Conservation (phyloP, 2,797 vertebrate genomes). For the Nasua narica region DNA sequence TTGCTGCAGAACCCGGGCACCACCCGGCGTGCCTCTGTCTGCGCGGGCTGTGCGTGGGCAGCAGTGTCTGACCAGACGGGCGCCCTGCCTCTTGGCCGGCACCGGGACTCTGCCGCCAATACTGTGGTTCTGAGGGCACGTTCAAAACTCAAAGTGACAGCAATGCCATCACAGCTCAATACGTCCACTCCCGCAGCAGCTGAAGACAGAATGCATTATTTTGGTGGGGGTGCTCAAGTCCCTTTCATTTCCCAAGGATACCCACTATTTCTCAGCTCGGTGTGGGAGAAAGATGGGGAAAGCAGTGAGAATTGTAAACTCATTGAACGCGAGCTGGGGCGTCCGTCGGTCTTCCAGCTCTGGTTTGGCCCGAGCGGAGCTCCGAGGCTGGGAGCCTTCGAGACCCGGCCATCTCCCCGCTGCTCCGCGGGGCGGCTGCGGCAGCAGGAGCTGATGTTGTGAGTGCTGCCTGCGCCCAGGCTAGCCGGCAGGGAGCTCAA, state of each 20-base stretch:
- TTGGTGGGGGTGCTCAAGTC: not conserved
- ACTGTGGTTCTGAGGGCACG: not conserved
- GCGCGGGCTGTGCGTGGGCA: not conserved
- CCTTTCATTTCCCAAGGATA: not conserved
- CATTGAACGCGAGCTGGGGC: not conserved
- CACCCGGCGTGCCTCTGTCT: not conserved
- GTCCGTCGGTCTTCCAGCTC: not conserved
- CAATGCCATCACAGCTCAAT: not conserved
- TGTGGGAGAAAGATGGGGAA: not conserved
- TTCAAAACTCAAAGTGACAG: not conserved
- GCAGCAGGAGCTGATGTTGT: not conserved
- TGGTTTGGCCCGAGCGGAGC: not conserved
- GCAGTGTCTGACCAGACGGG: not conserved
- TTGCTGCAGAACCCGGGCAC: not conserved
- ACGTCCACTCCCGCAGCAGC: not conserved
- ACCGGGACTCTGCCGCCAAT: not conserved
- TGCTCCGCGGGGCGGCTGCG: not conserved
- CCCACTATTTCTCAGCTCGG: not conserved
- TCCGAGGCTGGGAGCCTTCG: not conserved
- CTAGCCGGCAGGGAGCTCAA: slow-evolving; percentile 65
- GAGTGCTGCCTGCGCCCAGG: not conserved
- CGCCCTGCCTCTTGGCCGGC: not conserved
- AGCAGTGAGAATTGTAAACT: not conserved
- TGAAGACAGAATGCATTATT: not conserved
- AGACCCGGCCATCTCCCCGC: not conserved